Base-by-base conservation (phyloP, 1,140 invertebrate genomes). In the Andricus grossulariae region DNA sequence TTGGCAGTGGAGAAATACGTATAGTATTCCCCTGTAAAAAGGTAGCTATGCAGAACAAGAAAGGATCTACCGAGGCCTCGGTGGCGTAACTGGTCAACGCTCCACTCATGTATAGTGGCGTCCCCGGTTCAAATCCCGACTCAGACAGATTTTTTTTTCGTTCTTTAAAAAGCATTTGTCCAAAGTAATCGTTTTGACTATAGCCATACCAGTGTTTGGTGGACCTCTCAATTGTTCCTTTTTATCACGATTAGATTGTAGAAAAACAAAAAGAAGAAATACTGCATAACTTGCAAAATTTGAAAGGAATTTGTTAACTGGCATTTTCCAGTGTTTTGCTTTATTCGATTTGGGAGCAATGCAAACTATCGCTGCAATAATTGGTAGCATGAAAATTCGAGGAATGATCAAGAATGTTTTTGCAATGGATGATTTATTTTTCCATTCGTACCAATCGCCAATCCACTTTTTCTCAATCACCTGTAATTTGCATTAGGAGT, bases 191-290 rank as follows among this genome's bases (percentile, higher is more conserved):
- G 4, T 32, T 32, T 2, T 32, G 5, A 32, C 25, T 5, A 32
- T 32, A 32, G 2, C 4, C 71, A 74, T 82, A 87, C 90, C 90
- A 77, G 92, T 91, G 77, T 92, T 86, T 4, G 93, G 93, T 8
- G 93, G 92, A 75, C 92, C 92, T 52, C 93, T 87, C 74, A 90
- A 90, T 80, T 93, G 92, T 70, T 87, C 79, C 32, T 72, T 90
- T 83, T 93, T 94, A 83, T 93, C 92, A 79, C 90, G 82, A 81
- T 93, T 93, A 8, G 93, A 93, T 79, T 93, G 90, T 1, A 92
- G 78, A 73, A 95, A 93, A 21, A 95, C 91, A 76, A 95, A 88
- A 0, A 92, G 82, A 0, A 95, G 90, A 83, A 95, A 95, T 18
- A 94, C 84, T 1, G 94, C 60, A 79, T 94, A 95, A n/a, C 93